Conservation (phyloP, 2,888 invertebrate species). For the Molanna angustata region DNA sequence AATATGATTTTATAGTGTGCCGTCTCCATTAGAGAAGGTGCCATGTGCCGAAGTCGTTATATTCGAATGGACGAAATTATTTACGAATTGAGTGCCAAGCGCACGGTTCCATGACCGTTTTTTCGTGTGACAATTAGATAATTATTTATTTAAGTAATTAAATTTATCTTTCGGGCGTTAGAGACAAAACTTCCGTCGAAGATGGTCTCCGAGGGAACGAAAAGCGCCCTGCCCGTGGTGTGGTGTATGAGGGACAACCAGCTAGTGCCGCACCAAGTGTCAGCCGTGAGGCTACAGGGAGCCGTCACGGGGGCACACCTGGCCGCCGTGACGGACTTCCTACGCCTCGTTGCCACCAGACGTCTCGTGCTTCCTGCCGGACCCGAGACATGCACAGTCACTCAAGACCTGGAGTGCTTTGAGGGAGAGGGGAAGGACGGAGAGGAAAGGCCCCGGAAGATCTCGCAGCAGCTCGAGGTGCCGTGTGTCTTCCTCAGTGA, state of each 20-base stretch:
- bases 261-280: constrained; percentile 65
- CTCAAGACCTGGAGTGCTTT: constrained; percentile 45
- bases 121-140: constrained; percentile 13
- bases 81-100: constrained; percentile 8
- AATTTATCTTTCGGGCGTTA: constrained; percentile 5
- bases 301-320: constrained; percentile 64
- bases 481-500: constrained; percentile 55
- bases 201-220: constrained; percentile 62
- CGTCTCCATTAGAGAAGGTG: constrained; percentile 1
- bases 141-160: constrained; percentile 15
- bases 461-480: constrained; percentile 56
- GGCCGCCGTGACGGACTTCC: constrained; percentile 63
- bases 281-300: constrained; percentile 64
- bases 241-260: constrained; percentile 68
- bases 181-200: constrained; percentile 38
- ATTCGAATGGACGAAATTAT: constrained; percentile 11
- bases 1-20: no score
- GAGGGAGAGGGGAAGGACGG: constrained; percentile 42
- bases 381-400: constrained; percentile 1
- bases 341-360: constrained; percentile 62
- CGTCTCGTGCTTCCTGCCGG: constrained; percentile 55
- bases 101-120: constrained; percentile 9
- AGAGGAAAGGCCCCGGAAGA: constrained; percentile 40
- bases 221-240: constrained; percentile 56
- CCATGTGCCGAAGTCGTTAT: constrained; percentile 15